Conservation (phyloP, 92 coral and sea anemone genomes). For the Siderastrea radians region DNA sequence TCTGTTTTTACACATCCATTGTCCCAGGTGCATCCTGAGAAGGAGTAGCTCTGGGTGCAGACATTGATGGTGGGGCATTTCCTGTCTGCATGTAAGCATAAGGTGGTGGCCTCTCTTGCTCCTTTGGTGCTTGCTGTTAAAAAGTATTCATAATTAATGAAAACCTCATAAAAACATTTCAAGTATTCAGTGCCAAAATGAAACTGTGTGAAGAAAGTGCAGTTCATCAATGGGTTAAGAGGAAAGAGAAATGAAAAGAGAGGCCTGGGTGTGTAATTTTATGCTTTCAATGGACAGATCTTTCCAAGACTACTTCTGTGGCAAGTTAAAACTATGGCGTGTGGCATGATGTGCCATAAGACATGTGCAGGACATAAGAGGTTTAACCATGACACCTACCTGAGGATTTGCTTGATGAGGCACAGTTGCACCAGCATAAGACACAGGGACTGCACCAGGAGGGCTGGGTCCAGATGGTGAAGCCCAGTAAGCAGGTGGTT, state of each 20-base stretch:
- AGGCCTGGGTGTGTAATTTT: no score
- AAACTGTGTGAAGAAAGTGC: no score
- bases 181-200: no score
- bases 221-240: no score
- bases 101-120: constrained; percentile 29
- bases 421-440: neutral
- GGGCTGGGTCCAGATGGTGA: constrained; percentile 10
- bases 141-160: neutral
- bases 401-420: neutral
- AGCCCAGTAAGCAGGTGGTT: constrained; percentile 6
- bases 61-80: constrained; percentile 10
- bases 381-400: neutral
- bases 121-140: constrained; percentile 10
- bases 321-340: no score
- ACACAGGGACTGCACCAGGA: constrained; percentile 2
- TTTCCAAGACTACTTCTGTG: no score
- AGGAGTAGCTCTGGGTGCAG: neutral
- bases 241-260: no score
- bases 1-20: neutral
- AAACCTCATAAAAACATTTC: neutral
- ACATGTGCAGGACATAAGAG: neutral
- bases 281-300: no score
- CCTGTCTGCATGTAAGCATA: constrained; percentile 27
- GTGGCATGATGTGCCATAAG: no score
- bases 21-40: neutral